Evolutionary conservation across 2,888 invertebrate genomes (phyloP).

Genomic region (Philhelius pedissequus): DNA sequence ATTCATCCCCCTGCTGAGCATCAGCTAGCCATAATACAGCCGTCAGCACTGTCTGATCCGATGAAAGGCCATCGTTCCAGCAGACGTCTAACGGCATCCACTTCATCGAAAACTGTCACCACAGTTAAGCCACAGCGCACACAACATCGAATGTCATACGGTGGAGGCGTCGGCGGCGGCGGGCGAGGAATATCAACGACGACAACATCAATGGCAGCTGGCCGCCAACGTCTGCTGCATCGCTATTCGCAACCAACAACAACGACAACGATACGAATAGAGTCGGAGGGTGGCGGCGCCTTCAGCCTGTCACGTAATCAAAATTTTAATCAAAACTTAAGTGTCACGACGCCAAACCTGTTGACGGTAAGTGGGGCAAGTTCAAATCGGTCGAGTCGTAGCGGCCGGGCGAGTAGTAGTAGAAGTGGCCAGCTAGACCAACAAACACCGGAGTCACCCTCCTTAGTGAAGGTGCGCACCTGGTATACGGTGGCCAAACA

Average conservation of each 20-base stretch:
- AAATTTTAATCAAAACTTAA: conserved; percentile 70
- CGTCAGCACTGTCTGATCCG: conserved; percentile 71
- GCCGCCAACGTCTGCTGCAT: conserved; percentile 51
- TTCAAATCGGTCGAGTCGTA: conserved; percentile 66
- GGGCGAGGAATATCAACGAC: conserved; percentile 58
- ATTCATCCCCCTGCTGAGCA: conserved; percentile 13
- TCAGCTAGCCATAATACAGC: conserved; percentile 67
- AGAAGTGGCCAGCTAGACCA: conserved; percentile 67
- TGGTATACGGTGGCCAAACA: conserved; percentile 79
- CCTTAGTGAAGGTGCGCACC: conserved; percentile 78
- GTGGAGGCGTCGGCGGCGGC: conserved; percentile 66
- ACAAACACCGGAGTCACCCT: conserved; percentile 76
- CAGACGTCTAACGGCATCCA: conserved; percentile 63
- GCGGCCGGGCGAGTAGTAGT: conserved; percentile 64
- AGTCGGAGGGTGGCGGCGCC: conserved; percentile 51
- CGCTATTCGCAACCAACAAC: conserved; percentile 56
- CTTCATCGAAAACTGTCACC: conserved; percentile 48
- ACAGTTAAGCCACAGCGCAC: conserved; percentile 74
- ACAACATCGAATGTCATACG: conserved; percentile 73
- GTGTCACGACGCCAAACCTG: conserved; percentile 59
- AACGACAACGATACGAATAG: conserved; percentile 66
- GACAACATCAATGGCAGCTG: conserved; percentile 35
- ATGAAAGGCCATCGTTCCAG: conserved; percentile 68
- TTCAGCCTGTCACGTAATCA: conserved; percentile 59
- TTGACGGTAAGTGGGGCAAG: conserved; percentile 65